These are phyloP conservation scores for Psococerastis gibbosa DNA, from an alignment of 2,888 invertebrate genomes.

Conservation along the genomic window DNA sequence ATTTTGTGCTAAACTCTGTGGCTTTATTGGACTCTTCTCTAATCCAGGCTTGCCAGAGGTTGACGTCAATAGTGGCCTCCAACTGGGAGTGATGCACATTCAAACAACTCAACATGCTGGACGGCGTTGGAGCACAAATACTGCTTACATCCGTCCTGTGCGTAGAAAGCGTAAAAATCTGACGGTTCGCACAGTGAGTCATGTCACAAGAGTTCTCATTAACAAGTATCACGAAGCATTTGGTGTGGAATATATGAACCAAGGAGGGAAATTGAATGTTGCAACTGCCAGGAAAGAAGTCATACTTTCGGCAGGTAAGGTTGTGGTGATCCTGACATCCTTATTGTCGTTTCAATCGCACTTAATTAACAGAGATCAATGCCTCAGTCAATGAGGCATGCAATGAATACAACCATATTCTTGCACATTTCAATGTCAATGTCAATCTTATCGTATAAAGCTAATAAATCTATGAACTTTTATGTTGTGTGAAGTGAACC, in stretches of 20 bases:
- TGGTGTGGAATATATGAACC: slow-evolving; percentile 30
- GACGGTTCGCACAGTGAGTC: slow-evolving; percentile 31
- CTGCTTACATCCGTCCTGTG: slow-evolving; percentile 46
- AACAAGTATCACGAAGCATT: slow-evolving; percentile 24
- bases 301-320: slow-evolving; percentile 33
- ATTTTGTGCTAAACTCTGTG: no score
- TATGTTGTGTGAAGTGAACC: no score
- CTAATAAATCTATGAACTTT: no score
- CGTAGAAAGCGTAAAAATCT: slow-evolving; percentile 30
- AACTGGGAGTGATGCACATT: slow-evolving; percentile 39
- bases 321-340: no score
- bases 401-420: no score
- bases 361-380: no score
- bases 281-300: slow-evolving; percentile 39
- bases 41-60: slow-evolving; percentile 22
- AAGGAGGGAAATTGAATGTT: slow-evolving; percentile 26
- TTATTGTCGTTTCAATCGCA: no score
- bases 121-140: slow-evolving; percentile 38
- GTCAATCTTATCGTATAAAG: no score
- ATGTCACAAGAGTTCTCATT: slow-evolving; percentile 36
- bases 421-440: no score
- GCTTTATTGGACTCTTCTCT: no score
- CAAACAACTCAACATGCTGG: slow-evolving; percentile 41
- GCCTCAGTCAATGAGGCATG: no score
- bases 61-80: slow-evolving; percentile 18